A percentile compares a stretch with the other conserved stretches of the same genome.
phyloP scores from a whole-genome alignment of 2,113 vertebrate genomes.

The Ceratotherium simum region DNA sequence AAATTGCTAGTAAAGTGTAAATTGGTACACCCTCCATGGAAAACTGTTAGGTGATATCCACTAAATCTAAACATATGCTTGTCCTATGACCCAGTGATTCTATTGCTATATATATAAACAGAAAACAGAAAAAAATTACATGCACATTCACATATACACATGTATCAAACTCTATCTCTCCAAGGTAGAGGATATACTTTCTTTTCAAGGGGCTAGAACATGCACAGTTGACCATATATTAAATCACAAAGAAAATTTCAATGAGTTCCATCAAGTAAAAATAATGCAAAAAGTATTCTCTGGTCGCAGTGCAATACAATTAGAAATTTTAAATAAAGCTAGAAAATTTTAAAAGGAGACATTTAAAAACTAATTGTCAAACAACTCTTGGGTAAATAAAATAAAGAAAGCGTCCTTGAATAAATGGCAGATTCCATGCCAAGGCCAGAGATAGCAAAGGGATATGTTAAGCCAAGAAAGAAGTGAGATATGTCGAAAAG shows the following conservation, averaged over 20 bases:
- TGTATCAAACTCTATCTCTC: neutral
- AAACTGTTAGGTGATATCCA: neutral
- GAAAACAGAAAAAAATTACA: neutral
- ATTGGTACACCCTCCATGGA: neutral
- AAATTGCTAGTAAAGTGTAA: neutral
- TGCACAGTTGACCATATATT: neutral
- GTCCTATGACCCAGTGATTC: neutral
- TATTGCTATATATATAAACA: neutral
- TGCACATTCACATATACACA: neutral
- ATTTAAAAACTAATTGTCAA: neutral
- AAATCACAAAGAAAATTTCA: neutral
- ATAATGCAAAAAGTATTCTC: neutral
- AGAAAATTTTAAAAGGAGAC: neutral
- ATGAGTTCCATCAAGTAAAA: neutral
- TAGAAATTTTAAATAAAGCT: neutral
- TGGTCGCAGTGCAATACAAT: neutral
- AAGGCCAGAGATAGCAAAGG: neutral
- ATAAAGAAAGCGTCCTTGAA: neutral
- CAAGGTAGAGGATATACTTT: neutral
- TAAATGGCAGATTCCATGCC: neutral
- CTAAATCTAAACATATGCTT: neutral
- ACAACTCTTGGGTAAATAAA: neutral
- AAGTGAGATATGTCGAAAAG: neutral
- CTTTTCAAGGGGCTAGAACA: neutral
- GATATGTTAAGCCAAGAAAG: neutral